These are phyloP conservation scores for Dromas ardeola DNA, from an alignment of 2,113 vertebrate species.

Conservation along the genomic window DNA sequence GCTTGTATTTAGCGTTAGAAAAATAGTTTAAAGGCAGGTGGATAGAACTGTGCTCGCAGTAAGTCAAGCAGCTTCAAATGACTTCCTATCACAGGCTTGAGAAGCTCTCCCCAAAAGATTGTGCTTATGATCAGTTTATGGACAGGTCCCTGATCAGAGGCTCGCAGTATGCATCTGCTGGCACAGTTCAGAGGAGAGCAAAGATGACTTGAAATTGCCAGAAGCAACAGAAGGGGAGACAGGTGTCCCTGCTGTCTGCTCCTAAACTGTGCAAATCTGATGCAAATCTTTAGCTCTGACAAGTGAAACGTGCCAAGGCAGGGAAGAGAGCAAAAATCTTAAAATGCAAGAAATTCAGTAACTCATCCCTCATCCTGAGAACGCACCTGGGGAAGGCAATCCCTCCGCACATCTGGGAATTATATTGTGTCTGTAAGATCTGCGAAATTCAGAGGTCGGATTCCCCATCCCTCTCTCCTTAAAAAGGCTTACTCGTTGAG, in stretches of 20 bases:
- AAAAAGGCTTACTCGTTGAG: neutral
- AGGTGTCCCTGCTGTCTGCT: constrained; percentile 45
- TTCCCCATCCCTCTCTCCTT: neutral
- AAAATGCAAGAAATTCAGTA: neutral
- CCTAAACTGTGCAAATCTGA: constrained; percentile 40
- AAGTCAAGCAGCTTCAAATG: neutral
- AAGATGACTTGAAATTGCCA: constrained; percentile 40
- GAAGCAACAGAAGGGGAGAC: constrained; percentile 34
- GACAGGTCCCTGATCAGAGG: neutral
- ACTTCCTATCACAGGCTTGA: neutral
- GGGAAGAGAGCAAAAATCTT: constrained; percentile 19
- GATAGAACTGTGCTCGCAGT: neutral
- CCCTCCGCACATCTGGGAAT: neutral
- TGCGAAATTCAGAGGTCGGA: neutral
- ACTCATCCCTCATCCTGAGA: neutral
- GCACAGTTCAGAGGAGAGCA: constrained; percentile 25
- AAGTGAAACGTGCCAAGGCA: constrained; percentile 22
- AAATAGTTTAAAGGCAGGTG: neutral
- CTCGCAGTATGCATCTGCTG: neutral
- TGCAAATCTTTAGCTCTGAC: constrained; percentile 11
- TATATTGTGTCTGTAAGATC: neutral
- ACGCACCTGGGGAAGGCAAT: neutral
- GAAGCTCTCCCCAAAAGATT: neutral
- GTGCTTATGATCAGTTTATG: neutral
- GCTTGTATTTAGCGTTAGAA: neutral